Evolutionary conservation across 2,113 vertebrate species (phyloP), one percentile per base, ranked within the genome.

Genomic region (Amia ocellicauda): DNA sequence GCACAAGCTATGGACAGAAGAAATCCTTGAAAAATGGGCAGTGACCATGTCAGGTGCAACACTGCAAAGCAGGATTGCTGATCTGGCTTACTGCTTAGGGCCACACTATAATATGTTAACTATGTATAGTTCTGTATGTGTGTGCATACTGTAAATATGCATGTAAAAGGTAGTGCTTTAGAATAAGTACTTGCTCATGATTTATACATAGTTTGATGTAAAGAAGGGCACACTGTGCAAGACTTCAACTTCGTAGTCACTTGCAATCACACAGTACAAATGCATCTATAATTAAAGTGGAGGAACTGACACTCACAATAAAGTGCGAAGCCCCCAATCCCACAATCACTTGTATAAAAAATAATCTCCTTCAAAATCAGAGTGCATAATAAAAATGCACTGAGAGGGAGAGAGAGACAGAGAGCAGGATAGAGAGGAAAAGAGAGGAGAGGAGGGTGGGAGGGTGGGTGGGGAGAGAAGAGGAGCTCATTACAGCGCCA

Each of bases 281-380:
- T 22, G 2, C 51, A 53, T 53, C 51, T 53, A 53, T 53, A 53
- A 53, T 53, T 52, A 53, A 53, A 23, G 3, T 23, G 22, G 20
- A 23, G 13, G 50, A 20, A 23, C 20, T 23, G 20, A 3, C 14
- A 23, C 22, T 11, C 20, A 52, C 2, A 14, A 26, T 53, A 27
- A 11, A 26, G 20, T 59, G 41, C 26, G 42, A 20, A 23, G 7
- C 22, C 41, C 22, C 41, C 23, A 13, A 19, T 8, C 14, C 26
- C 3, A 22, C 3, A 4, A 3, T 11, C n/a, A 13, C 16, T 4
- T 26, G 19, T 60, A 47, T 3, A 61, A 26, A 7, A 1, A 49
- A 16, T 31, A 8, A 53, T 13, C 23, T 26, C 59, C 7, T 61
- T 24, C 31, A 45, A 4, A 27, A 29, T n/a, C n/a, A 23, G 2